Percentiles rank a stretch among this genome's conserved stretches.
Evolutionary conservation across 2,888 invertebrate genomes (phyloP).

Genomic region (Nineta flava): DNA sequence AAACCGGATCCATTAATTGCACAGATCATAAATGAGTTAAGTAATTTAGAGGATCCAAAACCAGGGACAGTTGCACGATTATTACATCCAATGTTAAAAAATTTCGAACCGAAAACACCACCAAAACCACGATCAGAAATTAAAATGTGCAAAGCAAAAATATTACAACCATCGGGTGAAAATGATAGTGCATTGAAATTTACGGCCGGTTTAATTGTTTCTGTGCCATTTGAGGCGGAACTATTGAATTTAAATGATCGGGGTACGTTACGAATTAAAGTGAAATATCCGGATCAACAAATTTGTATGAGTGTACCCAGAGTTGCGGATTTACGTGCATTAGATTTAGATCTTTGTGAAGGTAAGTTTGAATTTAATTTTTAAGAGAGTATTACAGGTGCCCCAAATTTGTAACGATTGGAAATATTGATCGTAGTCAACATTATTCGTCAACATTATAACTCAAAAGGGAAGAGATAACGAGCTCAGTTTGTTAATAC

Average conservation of each 20-base stretch:
- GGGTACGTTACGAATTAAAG: constrained; percentile 60
- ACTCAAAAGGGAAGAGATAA: too few species aligned
- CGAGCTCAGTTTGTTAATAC: too few species aligned
- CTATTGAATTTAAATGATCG: constrained; percentile 63
- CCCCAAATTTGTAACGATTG: too few species aligned
- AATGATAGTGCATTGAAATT: constrained; percentile 72
- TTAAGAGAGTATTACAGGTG: background rate
- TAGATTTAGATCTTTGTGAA: constrained; percentile 36
- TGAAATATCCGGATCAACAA: constrained; percentile 84
- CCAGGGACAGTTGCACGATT: constrained; percentile 68
- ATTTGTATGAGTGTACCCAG: constrained; percentile 70
- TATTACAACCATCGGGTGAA: constrained; percentile 72
- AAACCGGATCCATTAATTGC: constrained; percentile 68
- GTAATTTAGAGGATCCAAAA: constrained; percentile 63
- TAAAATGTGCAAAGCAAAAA: constrained; percentile 62
- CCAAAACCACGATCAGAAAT: constrained; percentile 54
- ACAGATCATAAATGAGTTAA: constrained; percentile 61
- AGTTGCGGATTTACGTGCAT: constrained; percentile 55
- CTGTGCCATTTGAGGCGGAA: constrained; percentile 76
- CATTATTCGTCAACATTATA: too few species aligned
- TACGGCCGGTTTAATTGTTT: constrained; percentile 80
- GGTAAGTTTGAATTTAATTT: constrained; percentile 15
- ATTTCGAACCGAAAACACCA: constrained; percentile 46
- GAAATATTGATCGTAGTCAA: too few species aligned
- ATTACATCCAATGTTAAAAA: constrained; percentile 57